Conservation (phyloP, 2,113 vertebrate genomes). For the Pterocles gutturalis region DNA sequence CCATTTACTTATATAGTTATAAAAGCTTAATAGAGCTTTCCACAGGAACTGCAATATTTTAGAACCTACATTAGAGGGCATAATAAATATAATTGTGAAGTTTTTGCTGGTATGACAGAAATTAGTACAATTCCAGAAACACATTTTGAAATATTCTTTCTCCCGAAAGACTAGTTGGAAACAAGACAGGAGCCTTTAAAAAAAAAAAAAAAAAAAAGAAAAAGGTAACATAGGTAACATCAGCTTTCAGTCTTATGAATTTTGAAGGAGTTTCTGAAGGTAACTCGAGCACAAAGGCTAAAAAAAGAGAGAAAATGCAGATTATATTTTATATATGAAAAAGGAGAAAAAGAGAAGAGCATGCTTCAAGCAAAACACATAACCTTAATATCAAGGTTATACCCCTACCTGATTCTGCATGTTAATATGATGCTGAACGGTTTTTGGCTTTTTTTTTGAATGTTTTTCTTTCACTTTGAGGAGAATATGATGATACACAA, state of each 20-base stretch:
- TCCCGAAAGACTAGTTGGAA: not conserved
- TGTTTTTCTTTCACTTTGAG: constrained; percentile 17
- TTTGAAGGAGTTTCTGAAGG: not conserved
- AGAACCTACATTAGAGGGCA: not conserved
- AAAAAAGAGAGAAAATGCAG: not conserved
- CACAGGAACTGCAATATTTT: not conserved
- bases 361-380: not conserved
- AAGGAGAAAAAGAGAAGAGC: not conserved
- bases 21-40: not conserved
- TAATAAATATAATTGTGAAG: not conserved
- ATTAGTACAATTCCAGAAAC: not conserved
- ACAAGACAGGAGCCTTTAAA: not conserved
- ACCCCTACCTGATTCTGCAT: not conserved
- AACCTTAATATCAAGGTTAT: not conserved
- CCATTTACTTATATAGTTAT: not conserved
- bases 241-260: not conserved
- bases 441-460: not conserved
- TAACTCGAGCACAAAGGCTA: not conserved
- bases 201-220: not conserved
- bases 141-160: not conserved
- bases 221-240: no score
- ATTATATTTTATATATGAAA: not conserved
- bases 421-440: not conserved
- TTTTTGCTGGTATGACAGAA: not conserved
- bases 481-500: not conserved